phyloP scores from a whole-genome alignment of 2,888 invertebrate genomes.

The Onchidella celtica region DNA sequence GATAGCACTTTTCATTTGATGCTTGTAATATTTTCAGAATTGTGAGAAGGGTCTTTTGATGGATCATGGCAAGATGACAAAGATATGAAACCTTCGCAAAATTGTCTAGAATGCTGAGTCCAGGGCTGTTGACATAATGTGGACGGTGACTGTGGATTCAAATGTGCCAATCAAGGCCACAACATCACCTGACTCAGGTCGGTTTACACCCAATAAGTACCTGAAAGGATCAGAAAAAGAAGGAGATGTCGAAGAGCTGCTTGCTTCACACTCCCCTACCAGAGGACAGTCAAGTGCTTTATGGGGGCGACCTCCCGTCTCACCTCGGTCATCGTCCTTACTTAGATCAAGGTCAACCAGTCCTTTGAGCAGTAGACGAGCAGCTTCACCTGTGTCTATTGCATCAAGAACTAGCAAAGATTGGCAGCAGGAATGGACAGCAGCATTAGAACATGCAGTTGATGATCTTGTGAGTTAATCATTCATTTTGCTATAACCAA shows the following conservation, averaged over 20 bases:
- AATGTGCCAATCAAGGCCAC: constrained; percentile 13
- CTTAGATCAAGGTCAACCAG: neutral
- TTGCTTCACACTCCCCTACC: constrained; percentile 18
- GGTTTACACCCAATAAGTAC: neutral
- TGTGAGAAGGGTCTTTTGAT: no score
- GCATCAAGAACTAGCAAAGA: neutral
- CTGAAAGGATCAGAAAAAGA: neutral
- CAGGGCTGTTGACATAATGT: no score
- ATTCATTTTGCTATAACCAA: neutral
- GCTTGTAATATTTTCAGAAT: no score
- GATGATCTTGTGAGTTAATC: constrained; percentile 24
- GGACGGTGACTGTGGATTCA: constrained; percentile 41
- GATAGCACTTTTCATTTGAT: no score
- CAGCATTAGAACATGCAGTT: neutral
- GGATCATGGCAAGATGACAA: no score
- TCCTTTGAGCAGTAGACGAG: neutral
- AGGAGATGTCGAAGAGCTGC: constrained; percentile 32
- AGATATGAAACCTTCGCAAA: no score
- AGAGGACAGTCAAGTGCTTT: constrained; percentile 20
- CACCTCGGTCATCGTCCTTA: neutral
- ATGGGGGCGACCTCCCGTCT: constrained; percentile 18
- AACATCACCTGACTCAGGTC: neutral
- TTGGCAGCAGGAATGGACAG: constrained; percentile 4
- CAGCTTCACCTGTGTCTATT: neutral
- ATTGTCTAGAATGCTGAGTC: no score